Percentiles rank a stretch among this genome's conserved stretches.
phyloP scores from a whole-genome alignment of 1,140 invertebrate species.

The Bombus superbus region DNA sequence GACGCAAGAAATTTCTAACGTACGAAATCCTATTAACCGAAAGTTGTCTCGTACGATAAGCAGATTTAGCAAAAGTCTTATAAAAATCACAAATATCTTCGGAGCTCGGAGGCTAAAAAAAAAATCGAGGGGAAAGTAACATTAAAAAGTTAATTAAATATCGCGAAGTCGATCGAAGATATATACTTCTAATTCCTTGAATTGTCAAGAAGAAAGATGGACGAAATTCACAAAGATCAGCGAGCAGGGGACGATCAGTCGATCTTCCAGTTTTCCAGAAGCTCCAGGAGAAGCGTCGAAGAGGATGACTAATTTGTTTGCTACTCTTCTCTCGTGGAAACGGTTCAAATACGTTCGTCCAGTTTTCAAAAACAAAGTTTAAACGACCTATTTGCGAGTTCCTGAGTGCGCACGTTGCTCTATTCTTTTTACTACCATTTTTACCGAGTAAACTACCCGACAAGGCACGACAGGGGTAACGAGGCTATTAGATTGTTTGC shows the following conservation, averaged over 20 bases:
- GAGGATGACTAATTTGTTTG: constrained; percentile 42
- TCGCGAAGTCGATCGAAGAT: constrained; percentile 27
- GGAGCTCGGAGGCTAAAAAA: too few species aligned
- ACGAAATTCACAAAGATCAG: constrained; percentile 15
- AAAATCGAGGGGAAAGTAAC: background rate
- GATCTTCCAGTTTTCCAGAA: background rate
- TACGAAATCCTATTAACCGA: too few species aligned
- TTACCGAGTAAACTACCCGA: background rate
- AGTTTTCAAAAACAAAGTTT: constrained; percentile 11
- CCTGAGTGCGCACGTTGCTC: background rate
- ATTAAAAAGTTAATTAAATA: constrained; percentile 8
- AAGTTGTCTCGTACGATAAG: too few species aligned
- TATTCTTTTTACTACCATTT: background rate
- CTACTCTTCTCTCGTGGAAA: background rate
- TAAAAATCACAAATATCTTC: too few species aligned
- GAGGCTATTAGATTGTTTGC: constrained; percentile 20
- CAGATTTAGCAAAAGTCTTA: too few species aligned
- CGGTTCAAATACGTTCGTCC: background rate
- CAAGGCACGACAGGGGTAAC: background rate
- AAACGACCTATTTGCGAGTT: constrained; percentile 4
- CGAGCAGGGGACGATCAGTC: too few species aligned
- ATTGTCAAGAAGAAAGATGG: constrained; percentile 10
- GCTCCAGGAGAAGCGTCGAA: background rate
- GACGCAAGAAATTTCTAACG: too few species aligned
- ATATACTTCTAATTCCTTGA: constrained; percentile 36